Percentiles rank a stretch among this genome's conserved stretches.
These are phyloP conservation scores for Phalacrocorax brasilianus DNA, from an alignment of 2,113 vertebrate species.

Conservation along the genomic window DNA sequence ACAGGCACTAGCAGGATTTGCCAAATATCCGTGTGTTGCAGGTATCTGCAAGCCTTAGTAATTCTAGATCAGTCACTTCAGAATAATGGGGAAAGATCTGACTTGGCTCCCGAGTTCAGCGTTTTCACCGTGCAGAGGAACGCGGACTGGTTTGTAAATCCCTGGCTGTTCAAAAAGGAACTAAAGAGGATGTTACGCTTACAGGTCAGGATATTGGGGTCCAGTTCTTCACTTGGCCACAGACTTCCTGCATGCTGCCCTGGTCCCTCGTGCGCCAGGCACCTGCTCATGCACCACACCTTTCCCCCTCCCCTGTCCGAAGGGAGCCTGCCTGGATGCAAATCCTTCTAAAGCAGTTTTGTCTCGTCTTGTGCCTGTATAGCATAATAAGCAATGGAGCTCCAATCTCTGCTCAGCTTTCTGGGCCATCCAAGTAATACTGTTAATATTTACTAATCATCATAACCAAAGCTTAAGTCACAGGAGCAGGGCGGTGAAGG, in stretches of 20 bases:
- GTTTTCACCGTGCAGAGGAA: not conserved
- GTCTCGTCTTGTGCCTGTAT: not conserved
- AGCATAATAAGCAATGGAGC: not conserved
- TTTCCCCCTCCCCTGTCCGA: not conserved
- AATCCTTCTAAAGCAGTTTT: not conserved
- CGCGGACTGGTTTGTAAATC: not conserved
- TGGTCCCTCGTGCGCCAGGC: rapidly evolving
- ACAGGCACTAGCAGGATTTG: not conserved
- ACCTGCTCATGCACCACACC: rapidly evolving
- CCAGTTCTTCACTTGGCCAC: not conserved
- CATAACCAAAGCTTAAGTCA: not conserved
- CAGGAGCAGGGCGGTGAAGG: not conserved
- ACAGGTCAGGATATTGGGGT: not conserved
- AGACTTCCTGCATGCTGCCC: not conserved
- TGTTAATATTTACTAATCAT: not conserved
- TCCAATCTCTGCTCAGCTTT: not conserved
- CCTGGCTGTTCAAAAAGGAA: not conserved
- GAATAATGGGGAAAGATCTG: not conserved
- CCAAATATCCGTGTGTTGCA: not conserved
- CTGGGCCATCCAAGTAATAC: not conserved
- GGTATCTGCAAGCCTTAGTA: not conserved
- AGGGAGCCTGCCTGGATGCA: not conserved
- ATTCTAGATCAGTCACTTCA: not conserved
- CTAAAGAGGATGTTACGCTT: not conserved
- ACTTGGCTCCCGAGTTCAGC: not conserved